Conservation (phyloP, 1,140 invertebrate genomes). For the Drosophila tropicalis region DNA sequence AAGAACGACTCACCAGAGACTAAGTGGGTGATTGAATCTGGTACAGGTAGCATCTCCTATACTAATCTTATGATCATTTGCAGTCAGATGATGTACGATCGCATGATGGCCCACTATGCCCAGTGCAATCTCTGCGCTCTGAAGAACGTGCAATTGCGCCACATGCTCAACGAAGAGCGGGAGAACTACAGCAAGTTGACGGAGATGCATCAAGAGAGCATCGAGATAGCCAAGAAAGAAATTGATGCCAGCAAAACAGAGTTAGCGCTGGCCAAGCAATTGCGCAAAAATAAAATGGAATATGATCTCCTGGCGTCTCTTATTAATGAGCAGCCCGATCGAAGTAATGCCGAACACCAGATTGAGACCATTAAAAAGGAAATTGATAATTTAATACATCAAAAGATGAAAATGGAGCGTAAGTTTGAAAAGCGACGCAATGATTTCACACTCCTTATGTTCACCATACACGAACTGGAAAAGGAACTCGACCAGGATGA, state of each 20-base stretch:
- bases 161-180: slow-evolving; percentile 93
- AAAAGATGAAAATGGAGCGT: slow-evolving; percentile 88
- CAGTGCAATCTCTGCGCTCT: slow-evolving; percentile 95
- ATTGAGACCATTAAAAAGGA: slow-evolving; percentile 90
- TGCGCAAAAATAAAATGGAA: slow-evolving; percentile 94
- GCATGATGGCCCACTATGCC: slow-evolving; percentile 91
- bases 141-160: slow-evolving; percentile 91
- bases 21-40: slow-evolving; percentile 83
- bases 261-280: slow-evolving; percentile 90
- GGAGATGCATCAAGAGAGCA: slow-evolving; percentile 89
- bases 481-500: slow-evolving; percentile 88
- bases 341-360: slow-evolving; percentile 91
- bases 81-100: slow-evolving; percentile 88
- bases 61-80: slow-evolving; percentile 39
- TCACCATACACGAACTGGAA: slow-evolving; percentile 91
- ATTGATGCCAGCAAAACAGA: slow-evolving; percentile 91
- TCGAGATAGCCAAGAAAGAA: slow-evolving; percentile 89
- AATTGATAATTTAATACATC: slow-evolving; percentile 87
- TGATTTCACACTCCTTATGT: slow-evolving; percentile 94
- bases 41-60: background rate
- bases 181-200: slow-evolving; percentile 92
- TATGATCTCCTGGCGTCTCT: slow-evolving; percentile 96
- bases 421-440: slow-evolving; percentile 92
- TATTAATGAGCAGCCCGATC: slow-evolving; percentile 94
- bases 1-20: slow-evolving; percentile 88